phyloP scores from a whole-genome alignment of 2,797 vertebrate species.

The Phataginus tetradactyla region DNA sequence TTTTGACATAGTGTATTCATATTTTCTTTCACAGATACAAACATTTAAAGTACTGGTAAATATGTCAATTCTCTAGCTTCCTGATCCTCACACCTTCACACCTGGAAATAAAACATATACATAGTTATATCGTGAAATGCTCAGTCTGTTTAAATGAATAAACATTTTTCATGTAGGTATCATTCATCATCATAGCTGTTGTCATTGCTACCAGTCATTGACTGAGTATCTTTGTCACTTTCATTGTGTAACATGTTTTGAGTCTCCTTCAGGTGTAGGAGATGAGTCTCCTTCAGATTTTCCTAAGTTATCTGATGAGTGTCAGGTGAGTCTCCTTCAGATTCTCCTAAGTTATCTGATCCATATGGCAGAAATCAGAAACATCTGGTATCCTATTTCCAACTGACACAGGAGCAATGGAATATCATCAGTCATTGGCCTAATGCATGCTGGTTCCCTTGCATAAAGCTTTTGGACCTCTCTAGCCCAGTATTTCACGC shows the following conservation, averaged over 20 bases:
- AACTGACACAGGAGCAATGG: slow-evolving; percentile 21
- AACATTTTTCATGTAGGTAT: background rate
- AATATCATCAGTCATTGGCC: background rate
- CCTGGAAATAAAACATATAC: background rate
- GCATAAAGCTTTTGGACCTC: slow-evolving; percentile 43
- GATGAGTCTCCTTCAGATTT: no score
- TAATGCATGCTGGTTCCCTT: slow-evolving; percentile 33
- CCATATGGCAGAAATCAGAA: slow-evolving; percentile 14
- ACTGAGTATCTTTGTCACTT: background rate
- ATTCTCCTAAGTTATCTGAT: slow-evolving; percentile 7
- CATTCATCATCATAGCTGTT: background rate
- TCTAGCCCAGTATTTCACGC: slow-evolving; percentile 35
- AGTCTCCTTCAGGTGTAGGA: background rate
- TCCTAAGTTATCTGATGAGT: slow-evolving; percentile 16
- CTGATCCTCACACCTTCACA: background rate
- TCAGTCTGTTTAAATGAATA: background rate
- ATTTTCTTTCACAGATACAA: background rate
- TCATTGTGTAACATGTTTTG: background rate
- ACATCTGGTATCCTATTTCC: slow-evolving; percentile 54
- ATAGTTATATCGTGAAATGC: background rate
- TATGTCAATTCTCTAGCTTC: background rate
- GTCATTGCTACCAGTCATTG: background rate
- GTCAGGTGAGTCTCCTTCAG: no score
- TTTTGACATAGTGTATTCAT: background rate
- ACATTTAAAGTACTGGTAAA: background rate